Conservation (phyloP, 2,888 invertebrate genomes). For the Temnothorax ravouxi region DNA sequence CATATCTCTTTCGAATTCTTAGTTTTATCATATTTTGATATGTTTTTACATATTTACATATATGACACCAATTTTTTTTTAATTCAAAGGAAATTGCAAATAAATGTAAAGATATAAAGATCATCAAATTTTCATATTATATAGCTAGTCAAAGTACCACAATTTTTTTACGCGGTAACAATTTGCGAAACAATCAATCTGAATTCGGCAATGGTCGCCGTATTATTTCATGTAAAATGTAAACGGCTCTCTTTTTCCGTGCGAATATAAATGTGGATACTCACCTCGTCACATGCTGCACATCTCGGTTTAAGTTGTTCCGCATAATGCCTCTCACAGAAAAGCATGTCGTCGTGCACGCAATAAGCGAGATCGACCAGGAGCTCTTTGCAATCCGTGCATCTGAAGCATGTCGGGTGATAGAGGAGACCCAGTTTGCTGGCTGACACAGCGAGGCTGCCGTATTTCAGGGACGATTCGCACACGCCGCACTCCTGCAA, state of each 20-base stretch:
- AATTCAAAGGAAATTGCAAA: neutral
- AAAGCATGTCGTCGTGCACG: slow-evolving; percentile 94
- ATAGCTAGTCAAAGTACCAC: neutral
- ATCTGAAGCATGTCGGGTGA: slow-evolving; percentile 98
- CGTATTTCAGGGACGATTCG: slow-evolving; percentile 92
- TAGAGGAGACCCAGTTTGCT: slow-evolving; percentile 93
- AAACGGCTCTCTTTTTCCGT: neutral
- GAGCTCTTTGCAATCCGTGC: slow-evolving; percentile 95
- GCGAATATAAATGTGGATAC: slow-evolving; percentile 80
- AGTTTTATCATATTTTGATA: neutral
- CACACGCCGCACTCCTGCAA: slow-evolving; percentile 94
- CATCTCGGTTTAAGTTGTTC: slow-evolving; percentile 98
- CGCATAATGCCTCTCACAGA: slow-evolving; percentile 98
- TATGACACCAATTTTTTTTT: neutral
- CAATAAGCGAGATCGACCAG: slow-evolving; percentile 99
- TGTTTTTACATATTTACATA: no score
- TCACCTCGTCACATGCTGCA: slow-evolving; percentile 99
- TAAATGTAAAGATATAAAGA: neutral
- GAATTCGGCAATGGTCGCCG: neutral
- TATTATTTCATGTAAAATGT: slow-evolving; percentile 13
- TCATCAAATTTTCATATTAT: neutral
- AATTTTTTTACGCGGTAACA: neutral
- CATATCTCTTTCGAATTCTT: neutral
- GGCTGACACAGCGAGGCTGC: slow-evolving; percentile 94
- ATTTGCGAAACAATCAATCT: neutral